Conservation (phyloP, 1,140 invertebrate genomes). For the Patella vulgata region DNA sequence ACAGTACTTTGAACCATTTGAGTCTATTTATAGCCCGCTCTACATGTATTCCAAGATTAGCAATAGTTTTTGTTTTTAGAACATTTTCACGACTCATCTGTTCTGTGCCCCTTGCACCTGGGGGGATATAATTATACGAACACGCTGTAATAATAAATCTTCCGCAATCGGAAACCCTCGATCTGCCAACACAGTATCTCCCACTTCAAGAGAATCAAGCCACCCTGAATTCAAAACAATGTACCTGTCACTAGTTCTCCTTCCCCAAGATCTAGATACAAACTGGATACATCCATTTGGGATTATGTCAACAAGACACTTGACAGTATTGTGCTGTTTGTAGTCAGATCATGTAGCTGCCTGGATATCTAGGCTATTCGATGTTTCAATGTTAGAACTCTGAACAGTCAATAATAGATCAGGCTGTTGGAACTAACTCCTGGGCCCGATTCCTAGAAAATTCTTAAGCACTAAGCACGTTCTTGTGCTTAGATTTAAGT, state of each 20-base stretch:
- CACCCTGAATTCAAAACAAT: conserved; percentile 3
- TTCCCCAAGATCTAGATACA: conserved; percentile 20
- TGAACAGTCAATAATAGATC: conserved; percentile 43
- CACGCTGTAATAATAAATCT: conserved; percentile 5
- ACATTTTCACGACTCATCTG: conserved; percentile 14
- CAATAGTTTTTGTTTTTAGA: conserved; percentile 15
- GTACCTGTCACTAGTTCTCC: conserved; percentile 16
- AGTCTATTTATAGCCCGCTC: conserved; percentile 17
- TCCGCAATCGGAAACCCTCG: conserved; percentile 22
- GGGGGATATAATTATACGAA: no score
- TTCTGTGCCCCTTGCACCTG: background rate
- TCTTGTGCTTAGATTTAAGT: background rate
- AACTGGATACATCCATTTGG: conserved; percentile 15
- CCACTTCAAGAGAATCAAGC: conserved; percentile 1
- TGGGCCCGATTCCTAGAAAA: no score
- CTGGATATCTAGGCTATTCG: conserved; percentile 28
- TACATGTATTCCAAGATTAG: conserved; percentile 29
- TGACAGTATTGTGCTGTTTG: conserved; percentile 42
- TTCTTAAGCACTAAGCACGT: background rate
- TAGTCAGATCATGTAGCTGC: conserved; percentile 41
- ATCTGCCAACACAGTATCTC: conserved; percentile 19
- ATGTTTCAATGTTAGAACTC: conserved; percentile 40
- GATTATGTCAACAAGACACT: conserved; percentile 43
- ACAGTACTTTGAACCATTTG: conserved; percentile 5
- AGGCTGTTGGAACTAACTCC: no score